phyloP scores from a whole-genome alignment of 2,888 invertebrate genomes.

The Alsophila aescularia region DNA sequence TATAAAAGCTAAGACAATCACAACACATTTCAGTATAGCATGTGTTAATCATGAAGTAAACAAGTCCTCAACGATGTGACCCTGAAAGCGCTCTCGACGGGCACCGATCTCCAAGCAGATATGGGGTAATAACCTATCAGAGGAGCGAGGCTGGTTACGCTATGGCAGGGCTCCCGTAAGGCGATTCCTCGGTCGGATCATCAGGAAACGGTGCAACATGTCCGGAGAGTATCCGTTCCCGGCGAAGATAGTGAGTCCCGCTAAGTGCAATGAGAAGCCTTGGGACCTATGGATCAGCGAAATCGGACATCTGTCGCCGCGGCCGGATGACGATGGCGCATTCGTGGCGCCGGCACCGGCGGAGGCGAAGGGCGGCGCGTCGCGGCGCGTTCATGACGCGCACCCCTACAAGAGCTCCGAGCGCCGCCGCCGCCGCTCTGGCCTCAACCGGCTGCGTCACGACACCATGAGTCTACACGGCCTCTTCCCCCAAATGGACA shows the following conservation, averaged over 20 bases:
- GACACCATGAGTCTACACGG: slow-evolving; percentile 91
- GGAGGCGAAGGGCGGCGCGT: slow-evolving; percentile 60
- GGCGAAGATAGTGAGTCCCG: slow-evolving; percentile 75
- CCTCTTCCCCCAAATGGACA: slow-evolving; percentile 90
- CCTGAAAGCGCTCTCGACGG: slow-evolving; percentile 57
- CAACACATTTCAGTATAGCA: slow-evolving; percentile 69
- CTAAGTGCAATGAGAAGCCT: slow-evolving; percentile 79
- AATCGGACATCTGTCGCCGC: slow-evolving; percentile 77
- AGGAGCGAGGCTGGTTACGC: slow-evolving; percentile 68
- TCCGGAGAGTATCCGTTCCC: slow-evolving; percentile 73
- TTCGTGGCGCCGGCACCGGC: slow-evolving; percentile 63
- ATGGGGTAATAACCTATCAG: slow-evolving; percentile 84
- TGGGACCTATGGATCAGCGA: slow-evolving; percentile 82
- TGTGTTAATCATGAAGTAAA: slow-evolving; percentile 73
- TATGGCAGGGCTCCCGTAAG: slow-evolving; percentile 76
- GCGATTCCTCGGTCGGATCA: slow-evolving; percentile 56
- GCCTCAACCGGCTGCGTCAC: slow-evolving; percentile 80
- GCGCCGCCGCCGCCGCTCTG: slow-evolving; percentile 67
- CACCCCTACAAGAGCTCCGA: slow-evolving; percentile 65
- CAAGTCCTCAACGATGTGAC: slow-evolving; percentile 70
- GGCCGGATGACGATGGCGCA: slow-evolving; percentile 66
- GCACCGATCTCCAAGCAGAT: slow-evolving; percentile 61
- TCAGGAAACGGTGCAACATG: slow-evolving; percentile 68
- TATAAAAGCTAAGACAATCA: slow-evolving; percentile 82
- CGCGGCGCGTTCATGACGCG: slow-evolving; percentile 57